Evolutionary conservation across 2,113 vertebrate species (phyloP), one percentile per base, ranked within the genome.

Genomic region (Pseudonaja textilis): DNA sequence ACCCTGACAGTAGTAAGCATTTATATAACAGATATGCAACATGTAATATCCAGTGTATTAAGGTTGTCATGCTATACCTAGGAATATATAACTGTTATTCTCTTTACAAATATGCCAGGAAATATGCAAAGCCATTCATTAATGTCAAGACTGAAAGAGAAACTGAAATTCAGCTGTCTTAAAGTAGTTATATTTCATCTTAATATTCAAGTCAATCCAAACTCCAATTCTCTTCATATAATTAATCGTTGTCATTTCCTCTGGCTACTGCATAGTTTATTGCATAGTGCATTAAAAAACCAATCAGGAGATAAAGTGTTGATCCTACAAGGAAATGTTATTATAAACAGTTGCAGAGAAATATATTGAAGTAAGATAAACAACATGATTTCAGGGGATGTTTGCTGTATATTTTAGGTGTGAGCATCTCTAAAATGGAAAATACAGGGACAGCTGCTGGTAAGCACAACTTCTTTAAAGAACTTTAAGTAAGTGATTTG

Each of bases 331-430:
- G 91, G 91, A 93, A 96, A 95, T 92, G 5, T 59, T 29, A 59
- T 92, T 92, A 96, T 94, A 94, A 91, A 86, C 95, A 94, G 94
- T 94, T 95, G 87, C 90, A 93, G 89, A 94, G 91, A 91, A 94
- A 94, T 61, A 95, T 93, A 95, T 89, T 56, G 90, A 39, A 95
- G 91, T 92, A 94, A 89, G 81, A 92, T 92, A 93, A 95, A 95
- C 94, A 94, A 55, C 88, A 90, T 7, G 22, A 91, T 90, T 96
- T 87, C 87, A 85, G 25, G 29, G 85, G 42, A 56, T 6, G 9
- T 52, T 47, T 23, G 10, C 4, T 93, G 64, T 57, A 89, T 85
- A 26, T 11, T 59, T 50, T 85, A 26, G 85, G 29, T 39, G 34
- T n/a, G 25, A 25, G 4, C 45, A 20, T 88, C 25, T 12, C 7